phyloP scores from a whole-genome alignment of 1,140 invertebrate species.

The Tribolium castaneum region DNA sequence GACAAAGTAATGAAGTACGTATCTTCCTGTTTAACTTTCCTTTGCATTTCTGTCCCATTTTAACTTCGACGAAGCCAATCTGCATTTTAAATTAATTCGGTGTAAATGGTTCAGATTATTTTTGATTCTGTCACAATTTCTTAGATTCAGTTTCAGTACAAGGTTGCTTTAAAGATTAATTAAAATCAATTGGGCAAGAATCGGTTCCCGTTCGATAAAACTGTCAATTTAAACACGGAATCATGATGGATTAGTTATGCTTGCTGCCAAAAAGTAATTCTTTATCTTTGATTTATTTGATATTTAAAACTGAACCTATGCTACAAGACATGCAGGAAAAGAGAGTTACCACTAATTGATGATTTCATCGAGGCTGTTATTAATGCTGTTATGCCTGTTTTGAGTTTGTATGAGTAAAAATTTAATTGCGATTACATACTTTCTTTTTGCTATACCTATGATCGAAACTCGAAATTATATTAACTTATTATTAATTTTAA shows the following conservation, averaged over 20 bases:
- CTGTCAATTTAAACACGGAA: slow-evolving; percentile 6
- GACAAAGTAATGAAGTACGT: slow-evolving; percentile 10
- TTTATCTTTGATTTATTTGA: slow-evolving; percentile 7
- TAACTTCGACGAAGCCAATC: not conserved
- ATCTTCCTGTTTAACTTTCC: slow-evolving; percentile 33
- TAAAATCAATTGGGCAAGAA: slow-evolving; percentile 8
- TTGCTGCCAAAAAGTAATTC: slow-evolving; percentile 16
- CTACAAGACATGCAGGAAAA: not conserved
- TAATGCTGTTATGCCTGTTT: not conserved
- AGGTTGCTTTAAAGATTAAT: slow-evolving; percentile 17
- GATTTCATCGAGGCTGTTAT: slow-evolving; percentile 11
- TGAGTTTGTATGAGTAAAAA: too few relatives aligned
- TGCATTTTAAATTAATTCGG: not conserved
- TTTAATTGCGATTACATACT: too few relatives aligned
- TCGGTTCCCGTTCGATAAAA: not conserved
- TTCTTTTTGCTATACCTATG: too few relatives aligned
- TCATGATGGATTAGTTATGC: slow-evolving; percentile 21
- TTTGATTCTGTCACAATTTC: slow-evolving; percentile 7
- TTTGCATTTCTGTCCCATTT: not conserved
- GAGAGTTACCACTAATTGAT: not conserved
- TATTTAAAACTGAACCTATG: not conserved
- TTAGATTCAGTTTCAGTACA: slow-evolving; percentile 6
- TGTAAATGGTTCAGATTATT: not conserved
- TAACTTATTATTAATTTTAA: too few relatives aligned
- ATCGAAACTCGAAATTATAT: too few relatives aligned